Conservation (phyloP, 1,140 invertebrate species). For the Hyles vespertilio region DNA sequence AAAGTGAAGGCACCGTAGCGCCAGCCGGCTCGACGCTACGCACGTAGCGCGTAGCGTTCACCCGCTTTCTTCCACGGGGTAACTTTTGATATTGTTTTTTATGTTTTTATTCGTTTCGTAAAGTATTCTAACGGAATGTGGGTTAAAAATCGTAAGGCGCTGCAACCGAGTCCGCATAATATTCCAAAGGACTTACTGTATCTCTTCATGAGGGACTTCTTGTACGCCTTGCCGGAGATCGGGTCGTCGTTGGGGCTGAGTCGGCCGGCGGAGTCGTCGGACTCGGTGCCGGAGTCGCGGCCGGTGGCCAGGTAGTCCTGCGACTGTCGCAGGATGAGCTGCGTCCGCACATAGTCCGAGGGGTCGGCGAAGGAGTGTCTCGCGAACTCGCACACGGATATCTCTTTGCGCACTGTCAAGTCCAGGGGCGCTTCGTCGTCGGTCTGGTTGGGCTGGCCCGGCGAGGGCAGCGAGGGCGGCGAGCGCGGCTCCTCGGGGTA, state of each 20-base stretch:
- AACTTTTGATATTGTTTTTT: constrained; percentile 3
- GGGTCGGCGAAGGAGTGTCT: constrained; percentile 62
- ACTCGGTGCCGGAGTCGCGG: constrained; percentile 83
- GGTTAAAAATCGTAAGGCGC: too few relatives aligned
- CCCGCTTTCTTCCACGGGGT: constrained; percentile 2
- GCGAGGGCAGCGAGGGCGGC: constrained; percentile 31
- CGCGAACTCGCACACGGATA: constrained; percentile 69
- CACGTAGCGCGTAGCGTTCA: constrained; percentile 26
- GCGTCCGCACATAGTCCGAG: constrained; percentile 62
- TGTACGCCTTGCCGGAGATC: constrained; percentile 85
- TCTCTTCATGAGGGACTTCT: constrained; percentile 91
- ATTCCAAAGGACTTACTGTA: constrained; percentile 85
- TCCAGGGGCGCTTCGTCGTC: constrained; percentile 77
- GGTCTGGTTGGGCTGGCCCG: constrained; percentile 7
- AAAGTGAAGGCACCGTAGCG: constrained; percentile 5
- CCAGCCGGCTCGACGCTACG: constrained; percentile 21
- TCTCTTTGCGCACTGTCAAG: constrained; percentile 75
- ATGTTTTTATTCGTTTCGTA: background rate
- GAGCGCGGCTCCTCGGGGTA: constrained; percentile 70
- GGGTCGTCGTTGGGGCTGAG: constrained; percentile 75
- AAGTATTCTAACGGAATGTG: too few relatives aligned
- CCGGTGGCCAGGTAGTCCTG: constrained; percentile 78
- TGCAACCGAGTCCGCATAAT: background rate
- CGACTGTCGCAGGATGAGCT: constrained; percentile 66
- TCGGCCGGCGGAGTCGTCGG: constrained; percentile 83